These are phyloP conservation scores for Triplophysa rosa DNA, from an alignment of 2,113 vertebrate species.

Conservation along the genomic window DNA sequence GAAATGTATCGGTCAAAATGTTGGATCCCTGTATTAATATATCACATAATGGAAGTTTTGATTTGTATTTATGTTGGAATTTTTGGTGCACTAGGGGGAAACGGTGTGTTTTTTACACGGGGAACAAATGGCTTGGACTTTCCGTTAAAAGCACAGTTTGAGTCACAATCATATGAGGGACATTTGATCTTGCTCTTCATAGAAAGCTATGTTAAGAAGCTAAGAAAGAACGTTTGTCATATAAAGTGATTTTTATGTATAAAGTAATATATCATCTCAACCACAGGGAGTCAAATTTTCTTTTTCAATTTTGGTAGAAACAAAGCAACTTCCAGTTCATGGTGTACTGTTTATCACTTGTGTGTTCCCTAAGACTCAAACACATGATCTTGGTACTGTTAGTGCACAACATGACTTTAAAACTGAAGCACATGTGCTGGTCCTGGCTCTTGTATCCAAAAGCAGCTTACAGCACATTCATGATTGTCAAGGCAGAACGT, in stretches of 20 bases:
- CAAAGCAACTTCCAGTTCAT: too few relatives aligned
- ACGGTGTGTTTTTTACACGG: not conserved
- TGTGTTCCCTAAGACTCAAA: too few relatives aligned
- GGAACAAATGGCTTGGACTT: not conserved
- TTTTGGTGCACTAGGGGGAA: not conserved
- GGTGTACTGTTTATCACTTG: too few relatives aligned
- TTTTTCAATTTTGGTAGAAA: not conserved
- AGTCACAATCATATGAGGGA: not conserved
- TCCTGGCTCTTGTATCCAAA: not conserved
- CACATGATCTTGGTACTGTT: too few relatives aligned
- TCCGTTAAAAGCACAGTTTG: not conserved
- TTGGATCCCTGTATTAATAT: not conserved
- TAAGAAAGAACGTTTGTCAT: too few relatives aligned
- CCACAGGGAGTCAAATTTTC: not conserved
- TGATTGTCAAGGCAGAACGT: not conserved
- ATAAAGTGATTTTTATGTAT: not conserved
- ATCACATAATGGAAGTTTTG: not conserved
- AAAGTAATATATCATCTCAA: not conserved
- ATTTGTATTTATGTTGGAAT: not conserved
- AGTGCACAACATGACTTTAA: too few relatives aligned
- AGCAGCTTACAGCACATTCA: not conserved
- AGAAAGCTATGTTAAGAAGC: not conserved
- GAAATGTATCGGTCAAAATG: too few relatives aligned
- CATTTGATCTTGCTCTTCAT: not conserved
- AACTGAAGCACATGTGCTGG: not conserved